Base-by-base conservation (phyloP, 1,140 invertebrate species). In the Eurosta solidaginis region DNA sequence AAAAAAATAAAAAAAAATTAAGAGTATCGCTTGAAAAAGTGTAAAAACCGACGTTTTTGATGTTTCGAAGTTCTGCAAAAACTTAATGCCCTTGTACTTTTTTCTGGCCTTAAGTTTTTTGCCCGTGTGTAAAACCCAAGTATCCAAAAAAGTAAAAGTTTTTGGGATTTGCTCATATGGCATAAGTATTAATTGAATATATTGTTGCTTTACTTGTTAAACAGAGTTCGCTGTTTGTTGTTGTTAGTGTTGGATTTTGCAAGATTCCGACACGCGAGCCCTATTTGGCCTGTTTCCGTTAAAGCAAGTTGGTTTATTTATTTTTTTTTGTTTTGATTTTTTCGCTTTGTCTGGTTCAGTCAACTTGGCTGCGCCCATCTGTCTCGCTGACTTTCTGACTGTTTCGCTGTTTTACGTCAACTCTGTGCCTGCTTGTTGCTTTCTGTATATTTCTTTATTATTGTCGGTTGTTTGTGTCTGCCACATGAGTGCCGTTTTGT, bases 221-320 rank as follows among this genome's bases (percentile, higher is more conserved):
- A n/a, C n/a, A n/a, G n/a, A n/a, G 45, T n/a, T 59, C 27, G 36
- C 27, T 25, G 25, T 59, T 59, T 6, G 4, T 47, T 47, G 45
- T 12, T 17, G 45, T 47, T 17, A n/a, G 45, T 47, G 45, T 0
- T 47, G 45, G n/a, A 12, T 47, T 0, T 47, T 47, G 45, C 12
- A 47, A 36, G 59, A 40, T 68, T 68, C 36, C 59, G 59, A 68
- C 59, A 68, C 59, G 59, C 59, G 33, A 68, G 59, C 33, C 33
- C 33, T 68, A 40, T 22, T 68, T 2, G 33, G n/a, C 33, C 59
- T 20, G 36, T 40, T 68, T 68, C 59, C 59, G 59, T 68, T 68
- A n/a, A n/a, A n/a, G n/a, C n/a, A n/a, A n/a, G n/a, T n/a, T 52
- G 0, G 22, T 20, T 7, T 49, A 17, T 49, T 12, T 49, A 17